Percentiles rank a stretch among this genome's conserved stretches.
Evolutionary conservation across 2,888 invertebrate genomes (phyloP).

Genomic region (Mellilla xanthometata): DNA sequence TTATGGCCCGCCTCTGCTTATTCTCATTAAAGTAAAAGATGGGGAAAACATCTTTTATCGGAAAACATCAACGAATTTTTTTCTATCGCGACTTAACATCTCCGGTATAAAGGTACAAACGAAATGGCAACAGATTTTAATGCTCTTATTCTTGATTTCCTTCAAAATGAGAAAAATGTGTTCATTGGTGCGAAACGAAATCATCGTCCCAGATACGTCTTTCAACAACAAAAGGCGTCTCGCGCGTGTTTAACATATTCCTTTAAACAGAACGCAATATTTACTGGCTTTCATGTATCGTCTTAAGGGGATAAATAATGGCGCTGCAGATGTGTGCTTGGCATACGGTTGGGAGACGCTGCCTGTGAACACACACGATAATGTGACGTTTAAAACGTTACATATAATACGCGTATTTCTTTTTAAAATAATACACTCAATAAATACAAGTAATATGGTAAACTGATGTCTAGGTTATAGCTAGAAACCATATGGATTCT

Average conservation of each 20-base stretch:
- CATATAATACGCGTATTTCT: too few relatives aligned
- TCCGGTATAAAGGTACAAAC: slow-evolving; percentile 51
- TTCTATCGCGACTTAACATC: slow-evolving; percentile 47
- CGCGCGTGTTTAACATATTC: slow-evolving; percentile 71
- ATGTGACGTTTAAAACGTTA: slow-evolving; percentile 43
- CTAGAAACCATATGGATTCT: too few relatives aligned
- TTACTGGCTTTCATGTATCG: slow-evolving; percentile 61
- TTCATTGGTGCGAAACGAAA: slow-evolving; percentile 71
- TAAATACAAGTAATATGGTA: too few relatives aligned
- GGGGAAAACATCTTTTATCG: slow-evolving; percentile 59
- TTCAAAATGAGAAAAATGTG: slow-evolving; percentile 68
- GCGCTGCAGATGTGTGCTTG: slow-evolving; percentile 58
- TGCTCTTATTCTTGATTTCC: slow-evolving; percentile 65
- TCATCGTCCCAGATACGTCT: slow-evolving; percentile 70
- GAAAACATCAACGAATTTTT: slow-evolving; percentile 55
- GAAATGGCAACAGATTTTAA: slow-evolving; percentile 62
- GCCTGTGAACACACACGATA: slow-evolving; percentile 48
- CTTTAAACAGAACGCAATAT: slow-evolving; percentile 63
- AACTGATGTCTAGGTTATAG: too few relatives aligned
- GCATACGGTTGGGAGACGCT: slow-evolving; percentile 47
- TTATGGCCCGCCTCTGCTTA: slow-evolving; percentile 60
- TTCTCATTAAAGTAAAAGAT: slow-evolving; percentile 64
- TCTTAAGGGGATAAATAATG: slow-evolving; percentile 68
- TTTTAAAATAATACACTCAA: too few relatives aligned
- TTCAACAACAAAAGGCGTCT: slow-evolving; percentile 65